Conservation (phyloP, 2,113 vertebrate genomes). For the Varanus komodoensis region DNA sequence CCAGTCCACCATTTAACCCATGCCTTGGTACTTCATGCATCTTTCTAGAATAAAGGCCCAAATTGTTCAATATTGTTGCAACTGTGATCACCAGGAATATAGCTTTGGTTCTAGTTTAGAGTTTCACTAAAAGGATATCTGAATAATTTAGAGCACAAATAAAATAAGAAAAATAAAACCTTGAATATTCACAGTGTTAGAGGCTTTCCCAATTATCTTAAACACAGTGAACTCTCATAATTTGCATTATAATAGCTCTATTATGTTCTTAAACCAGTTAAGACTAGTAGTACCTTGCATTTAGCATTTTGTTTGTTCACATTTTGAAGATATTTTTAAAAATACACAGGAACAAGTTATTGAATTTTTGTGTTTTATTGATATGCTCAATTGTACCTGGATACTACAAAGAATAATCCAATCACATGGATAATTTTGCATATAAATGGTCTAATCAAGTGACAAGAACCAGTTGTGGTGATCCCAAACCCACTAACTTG, state of each 20-base stretch:
- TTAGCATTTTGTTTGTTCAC: neutral
- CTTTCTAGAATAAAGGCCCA: neutral
- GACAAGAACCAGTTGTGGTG: neutral
- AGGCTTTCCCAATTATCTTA: neutral
- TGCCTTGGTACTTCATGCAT: neutral
- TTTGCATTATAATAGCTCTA: neutral
- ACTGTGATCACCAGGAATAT: neutral
- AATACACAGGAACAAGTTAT: neutral
- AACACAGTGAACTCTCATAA: neutral
- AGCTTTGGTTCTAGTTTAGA: neutral
- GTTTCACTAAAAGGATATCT: neutral
- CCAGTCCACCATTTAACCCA: too few relatives aligned
- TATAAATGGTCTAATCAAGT: neutral
- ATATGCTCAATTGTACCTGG: neutral
- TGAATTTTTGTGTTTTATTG: neutral
- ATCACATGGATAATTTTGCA: neutral
- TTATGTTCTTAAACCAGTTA: neutral
- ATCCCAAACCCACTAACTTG: neutral
- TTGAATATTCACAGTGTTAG: neutral
- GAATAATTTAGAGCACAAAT: neutral
- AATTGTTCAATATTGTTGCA: neutral
- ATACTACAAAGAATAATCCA: neutral
- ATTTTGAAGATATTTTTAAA: neutral
- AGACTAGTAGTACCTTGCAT: neutral
- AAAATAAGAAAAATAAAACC: neutral